Base-by-base conservation (phyloP, 2,113 vertebrate genomes). In the Pseudorasbora parva region DNA sequence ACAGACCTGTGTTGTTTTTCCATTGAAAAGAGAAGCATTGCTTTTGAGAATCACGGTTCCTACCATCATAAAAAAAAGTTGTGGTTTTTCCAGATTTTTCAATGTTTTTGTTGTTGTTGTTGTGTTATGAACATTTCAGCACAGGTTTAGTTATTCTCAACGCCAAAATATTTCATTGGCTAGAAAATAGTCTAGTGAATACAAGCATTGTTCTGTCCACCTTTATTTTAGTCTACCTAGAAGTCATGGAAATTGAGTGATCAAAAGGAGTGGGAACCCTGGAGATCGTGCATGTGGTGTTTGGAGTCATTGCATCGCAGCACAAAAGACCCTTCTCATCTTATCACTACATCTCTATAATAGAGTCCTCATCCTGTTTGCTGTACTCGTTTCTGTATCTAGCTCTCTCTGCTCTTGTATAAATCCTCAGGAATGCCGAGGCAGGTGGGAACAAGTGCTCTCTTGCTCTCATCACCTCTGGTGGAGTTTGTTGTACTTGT, bases 381-480 rank as follows among this genome's bases (percentile, higher is more conserved):
- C 56, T 62, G 33, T 60, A 6, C 15, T 21, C 15, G 21, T 82
- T 23, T 83, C 30, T 78, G 11, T 82, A 49, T 64, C 51, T 54
- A 64, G 9, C 56, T 51, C 66, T 41, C 62, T 83, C 68, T 82
- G 30, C 37, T 57, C 73, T 84, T 75, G 54, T 88, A 73, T 79
- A 83, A 84, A 81, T 87, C 45, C 77, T 14, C 81, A 84, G 81
- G 87, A 88, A 88, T 64, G 45, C 71, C 68, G 54, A 41, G 79
- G 83, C 93, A 93, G 88, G 91, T 91, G 87, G 25, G 4, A 84
- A 88, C 93, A 89, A 84, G 72, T 60, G 90, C 85, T 21, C 19
- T 82, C 37, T 59, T 19, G 23, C 37, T 57, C 54, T 56, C 25
- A 15, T 12, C 7, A 4, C 41, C 72, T 59, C n/a, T 84, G 15